Evolutionary conservation across 2,888 invertebrate genomes (phyloP).

Genomic region (Diaphora mendica): DNA sequence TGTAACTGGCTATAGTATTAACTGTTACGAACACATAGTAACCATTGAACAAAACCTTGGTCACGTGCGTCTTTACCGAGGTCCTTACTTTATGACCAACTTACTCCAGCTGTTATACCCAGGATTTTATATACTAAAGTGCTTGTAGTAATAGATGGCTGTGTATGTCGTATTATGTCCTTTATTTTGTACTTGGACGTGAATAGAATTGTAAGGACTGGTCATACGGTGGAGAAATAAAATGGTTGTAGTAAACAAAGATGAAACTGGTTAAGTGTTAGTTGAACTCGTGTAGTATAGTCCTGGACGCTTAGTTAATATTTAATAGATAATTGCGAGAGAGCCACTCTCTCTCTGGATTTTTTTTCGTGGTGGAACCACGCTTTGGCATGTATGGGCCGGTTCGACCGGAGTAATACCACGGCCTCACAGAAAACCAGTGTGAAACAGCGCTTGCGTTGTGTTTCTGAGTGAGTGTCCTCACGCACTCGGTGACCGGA

Average conservation of each 20-base stretch:
- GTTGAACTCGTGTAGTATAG: background rate
- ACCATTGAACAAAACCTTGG: slow-evolving; percentile 21
- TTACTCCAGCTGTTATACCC: slow-evolving; percentile 31
- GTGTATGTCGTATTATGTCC: slow-evolving; percentile 37
- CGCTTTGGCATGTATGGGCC: too few species aligned
- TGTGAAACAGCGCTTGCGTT: too few species aligned
- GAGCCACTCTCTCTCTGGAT: too few species aligned
- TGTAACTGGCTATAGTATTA: background rate
- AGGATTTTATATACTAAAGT: slow-evolving; percentile 50
- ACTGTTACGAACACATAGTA: slow-evolving; percentile 23
- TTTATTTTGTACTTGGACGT: slow-evolving; percentile 40
- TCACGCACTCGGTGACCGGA: too few species aligned
- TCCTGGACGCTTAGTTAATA: background rate
- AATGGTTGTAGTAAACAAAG: background rate
- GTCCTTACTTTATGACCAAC: slow-evolving; percentile 40
- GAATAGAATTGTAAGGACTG: slow-evolving; percentile 15
- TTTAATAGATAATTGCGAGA: too few species aligned
- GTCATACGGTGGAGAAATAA: slow-evolving; percentile 5
- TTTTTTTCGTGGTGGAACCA: too few species aligned
- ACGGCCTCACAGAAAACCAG: too few species aligned
- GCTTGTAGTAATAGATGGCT: slow-evolving; percentile 42
- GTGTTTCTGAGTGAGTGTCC: too few species aligned
- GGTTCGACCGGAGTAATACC: too few species aligned
- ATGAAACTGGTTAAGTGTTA: background rate
- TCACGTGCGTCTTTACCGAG: slow-evolving; percentile 39